phyloP scores from a whole-genome alignment of 2,113 vertebrate genomes.

The Clinocottus analis region DNA sequence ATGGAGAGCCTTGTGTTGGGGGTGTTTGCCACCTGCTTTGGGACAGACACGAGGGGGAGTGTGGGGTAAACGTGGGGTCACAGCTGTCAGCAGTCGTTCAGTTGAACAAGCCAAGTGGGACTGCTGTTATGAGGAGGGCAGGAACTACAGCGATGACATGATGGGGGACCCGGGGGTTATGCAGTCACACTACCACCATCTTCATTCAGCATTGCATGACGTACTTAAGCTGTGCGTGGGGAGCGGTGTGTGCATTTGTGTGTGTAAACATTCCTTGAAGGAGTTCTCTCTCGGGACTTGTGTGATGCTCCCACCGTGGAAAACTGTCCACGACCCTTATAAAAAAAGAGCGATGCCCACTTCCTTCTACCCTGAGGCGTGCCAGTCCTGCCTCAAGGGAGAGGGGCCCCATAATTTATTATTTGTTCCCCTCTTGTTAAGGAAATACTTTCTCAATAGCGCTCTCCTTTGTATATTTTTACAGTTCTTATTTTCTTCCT shows the following conservation, averaged over 20 bases:
- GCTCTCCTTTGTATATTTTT: conserved; percentile 83
- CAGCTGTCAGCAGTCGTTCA: conserved; percentile 76
- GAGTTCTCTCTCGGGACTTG: conserved; percentile 53
- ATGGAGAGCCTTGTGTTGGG: conserved; percentile 16
- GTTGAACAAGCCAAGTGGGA: conserved; percentile 61
- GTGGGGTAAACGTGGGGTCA: conserved; percentile 69
- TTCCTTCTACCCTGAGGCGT: conserved; percentile 68
- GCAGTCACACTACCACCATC: conserved; percentile 59
- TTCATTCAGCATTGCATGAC: conserved; percentile 45
- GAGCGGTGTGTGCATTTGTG: conserved; percentile 31
- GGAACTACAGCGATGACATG: conserved; percentile 66
- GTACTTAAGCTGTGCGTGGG: conserved; percentile 22
- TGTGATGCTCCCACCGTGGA: conserved; percentile 62
- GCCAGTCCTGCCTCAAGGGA: conserved; percentile 64
- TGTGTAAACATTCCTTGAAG: conserved; percentile 47
- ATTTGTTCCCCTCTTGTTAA: conserved; percentile 80
- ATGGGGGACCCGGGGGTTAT: conserved; percentile 58
- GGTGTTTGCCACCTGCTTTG: conserved; percentile 73
- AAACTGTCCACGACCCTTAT: conserved; percentile 49
- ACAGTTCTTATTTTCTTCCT: conserved; percentile 80
- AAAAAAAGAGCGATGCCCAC: conserved; percentile 75
- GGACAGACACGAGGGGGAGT: conserved; percentile 45
- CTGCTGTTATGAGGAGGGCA: conserved; percentile 54
- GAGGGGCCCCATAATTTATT: conserved; percentile 77
- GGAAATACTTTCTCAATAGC: conserved; percentile 83